phyloP scores from a whole-genome alignment of 1,140 invertebrate genomes.

The Caenorhabditis tropicalis region DNA sequence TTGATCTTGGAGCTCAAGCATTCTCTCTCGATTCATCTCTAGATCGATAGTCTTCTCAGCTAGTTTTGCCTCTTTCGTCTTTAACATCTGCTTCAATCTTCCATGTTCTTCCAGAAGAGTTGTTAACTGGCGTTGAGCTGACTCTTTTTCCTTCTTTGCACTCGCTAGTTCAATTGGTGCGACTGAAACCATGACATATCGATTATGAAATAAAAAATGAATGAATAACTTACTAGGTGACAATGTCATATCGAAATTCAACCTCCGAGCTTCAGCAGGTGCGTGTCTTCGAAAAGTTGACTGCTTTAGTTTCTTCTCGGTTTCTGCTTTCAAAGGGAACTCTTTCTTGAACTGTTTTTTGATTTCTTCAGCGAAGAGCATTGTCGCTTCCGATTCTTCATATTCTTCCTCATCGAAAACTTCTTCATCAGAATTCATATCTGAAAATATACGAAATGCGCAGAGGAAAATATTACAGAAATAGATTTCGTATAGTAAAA shows the following conservation, averaged over 20 bases:
- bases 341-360: conserved; percentile 12
- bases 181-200: too few relatives aligned
- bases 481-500: background rate
- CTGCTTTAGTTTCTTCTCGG: background rate
- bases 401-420: background rate
- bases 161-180: background rate
- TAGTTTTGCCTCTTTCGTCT: background rate
- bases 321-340: conserved; percentile 21
- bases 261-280: background rate
- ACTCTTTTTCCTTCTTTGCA: background rate
- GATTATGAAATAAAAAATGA: too few relatives aligned
- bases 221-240: background rate
- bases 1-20: background rate
- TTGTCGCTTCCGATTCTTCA: conserved; percentile 1
- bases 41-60: background rate
- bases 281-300: background rate
- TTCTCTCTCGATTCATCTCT: background rate
- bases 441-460: background rate
- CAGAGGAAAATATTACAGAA: background rate
- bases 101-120: background rate
- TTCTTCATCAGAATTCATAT: background rate
- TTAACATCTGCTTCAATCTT: background rate
- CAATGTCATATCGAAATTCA: conserved; percentile 4
- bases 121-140: background rate
- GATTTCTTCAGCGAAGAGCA: background rate